A percentile compares a stretch with the other conserved stretches of the same genome.
These are phyloP conservation scores for Albula glossodonta DNA, from an alignment of 2,113 vertebrate genomes.

Conservation along the genomic window DNA sequence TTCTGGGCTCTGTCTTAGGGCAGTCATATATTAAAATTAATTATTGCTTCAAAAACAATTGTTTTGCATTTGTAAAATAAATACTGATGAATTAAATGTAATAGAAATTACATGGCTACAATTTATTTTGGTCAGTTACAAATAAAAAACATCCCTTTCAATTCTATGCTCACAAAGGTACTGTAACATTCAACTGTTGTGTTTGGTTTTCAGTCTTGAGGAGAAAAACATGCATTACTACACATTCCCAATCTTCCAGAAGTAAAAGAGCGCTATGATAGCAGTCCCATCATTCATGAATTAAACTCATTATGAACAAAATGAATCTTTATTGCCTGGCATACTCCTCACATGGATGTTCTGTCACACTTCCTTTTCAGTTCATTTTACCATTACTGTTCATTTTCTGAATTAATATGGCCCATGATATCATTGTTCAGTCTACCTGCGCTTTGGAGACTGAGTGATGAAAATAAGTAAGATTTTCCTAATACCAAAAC, in stretches of 20 bases:
- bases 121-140: background rate
- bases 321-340: conserved; percentile 56
- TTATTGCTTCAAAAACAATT: too few species aligned
- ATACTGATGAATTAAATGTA: too few species aligned
- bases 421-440: background rate
- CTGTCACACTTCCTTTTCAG: conserved; percentile 31
- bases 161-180: background rate
- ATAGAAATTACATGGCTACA: too few species aligned
- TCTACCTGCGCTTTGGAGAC: background rate
- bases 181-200: background rate
- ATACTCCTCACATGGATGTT: conserved; percentile 38
- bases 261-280: conserved; percentile 57
- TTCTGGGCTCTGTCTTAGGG: background rate
- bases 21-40: too few species aligned
- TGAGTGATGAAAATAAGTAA: background rate
- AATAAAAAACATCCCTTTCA: background rate
- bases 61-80: too few species aligned
- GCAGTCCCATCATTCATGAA: conserved; percentile 27
- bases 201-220: background rate
- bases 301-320: conserved; percentile 64
- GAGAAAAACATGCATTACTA: background rate
- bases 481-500: background rate
- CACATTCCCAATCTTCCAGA: conserved; percentile 58
- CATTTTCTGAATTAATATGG: background rate
- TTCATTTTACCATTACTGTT: background rate